These are phyloP conservation scores for Protaetia brevitarsis DNA, from an alignment of 1,140 invertebrate genomes.

Conservation along the genomic window DNA sequence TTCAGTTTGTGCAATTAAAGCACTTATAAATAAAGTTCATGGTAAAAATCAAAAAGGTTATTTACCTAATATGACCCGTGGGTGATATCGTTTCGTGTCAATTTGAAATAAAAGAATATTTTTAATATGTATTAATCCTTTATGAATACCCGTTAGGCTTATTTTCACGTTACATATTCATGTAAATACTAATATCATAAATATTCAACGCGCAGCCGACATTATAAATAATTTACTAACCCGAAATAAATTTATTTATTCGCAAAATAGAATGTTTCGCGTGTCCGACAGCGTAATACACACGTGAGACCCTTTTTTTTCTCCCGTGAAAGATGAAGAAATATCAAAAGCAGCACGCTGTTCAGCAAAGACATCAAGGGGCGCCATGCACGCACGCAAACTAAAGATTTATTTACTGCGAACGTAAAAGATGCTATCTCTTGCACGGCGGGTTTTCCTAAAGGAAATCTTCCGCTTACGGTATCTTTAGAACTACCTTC, in stretches of 20 bases:
- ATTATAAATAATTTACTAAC: background rate
- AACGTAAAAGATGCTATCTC: conserved; percentile 20
- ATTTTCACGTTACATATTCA: no score
- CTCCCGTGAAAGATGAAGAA: conserved; percentile 12
- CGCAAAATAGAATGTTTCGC: background rate
- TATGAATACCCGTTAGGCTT: no score
- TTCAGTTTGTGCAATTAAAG: no score
- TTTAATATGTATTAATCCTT: no score
- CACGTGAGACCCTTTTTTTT: background rate
- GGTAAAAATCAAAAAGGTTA: no score
- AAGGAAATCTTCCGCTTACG: conserved; percentile 16
- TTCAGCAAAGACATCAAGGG: conserved; percentile 22
- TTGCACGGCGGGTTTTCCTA: background rate
- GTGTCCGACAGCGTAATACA: conserved; percentile 4
- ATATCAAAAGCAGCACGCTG: conserved; percentile 18
- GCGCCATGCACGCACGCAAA: conserved; percentile 16
- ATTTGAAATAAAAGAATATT: no score
- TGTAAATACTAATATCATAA: background rate
- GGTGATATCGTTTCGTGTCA: no score
- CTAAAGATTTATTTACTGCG: conserved; percentile 22
- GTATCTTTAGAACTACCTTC: conserved; percentile 18
- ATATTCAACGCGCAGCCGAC: background rate
- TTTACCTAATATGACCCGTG: no score
- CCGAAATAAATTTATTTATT: background rate
- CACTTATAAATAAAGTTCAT: no score